Evolutionary conservation across 1,140 invertebrate species (phyloP).

Genomic region (Ptiloglossa arizonensis): DNA sequence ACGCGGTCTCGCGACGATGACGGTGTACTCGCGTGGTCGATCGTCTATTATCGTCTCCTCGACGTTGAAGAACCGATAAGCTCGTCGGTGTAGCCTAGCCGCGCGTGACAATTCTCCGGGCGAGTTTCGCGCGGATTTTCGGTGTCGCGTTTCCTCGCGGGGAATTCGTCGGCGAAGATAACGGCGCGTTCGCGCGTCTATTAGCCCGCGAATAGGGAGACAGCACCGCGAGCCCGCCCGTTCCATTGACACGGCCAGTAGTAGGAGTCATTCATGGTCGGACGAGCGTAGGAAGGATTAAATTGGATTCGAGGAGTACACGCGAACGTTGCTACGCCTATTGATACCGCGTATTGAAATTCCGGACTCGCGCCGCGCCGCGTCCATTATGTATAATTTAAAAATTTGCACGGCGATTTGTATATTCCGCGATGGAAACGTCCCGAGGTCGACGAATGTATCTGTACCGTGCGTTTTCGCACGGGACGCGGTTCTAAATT

Average conservation of each 20-base stretch:
- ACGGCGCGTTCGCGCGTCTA: not conserved
- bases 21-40: too few relatives aligned
- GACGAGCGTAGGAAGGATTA: conserved; percentile 48
- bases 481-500: not conserved
- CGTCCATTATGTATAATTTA: conserved; percentile 45
- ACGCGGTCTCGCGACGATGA: too few relatives aligned
- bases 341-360: conserved; percentile 31
- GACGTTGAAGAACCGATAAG: too few relatives aligned
- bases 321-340: conserved; percentile 13
- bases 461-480: not conserved
- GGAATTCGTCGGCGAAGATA: too few relatives aligned
- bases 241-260: conserved; percentile 53
- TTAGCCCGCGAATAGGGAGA: conserved; percentile 18
- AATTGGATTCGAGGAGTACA: conserved; percentile 42
- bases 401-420: conserved; percentile 33
- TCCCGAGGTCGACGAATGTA: conserved; percentile 17
- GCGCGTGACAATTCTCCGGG: too few relatives aligned
- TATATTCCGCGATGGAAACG: conserved; percentile 16
- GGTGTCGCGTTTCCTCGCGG: too few relatives aligned
- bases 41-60: too few relatives aligned
- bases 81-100: too few relatives aligned
- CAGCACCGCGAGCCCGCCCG: not conserved
- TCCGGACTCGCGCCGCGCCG: conserved; percentile 10
- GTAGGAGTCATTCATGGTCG: conserved; percentile 62
- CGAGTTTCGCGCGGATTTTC: too few relatives aligned